These are phyloP conservation scores for Drosophila auraria DNA, from an alignment of 1,140 invertebrate species.

Conservation along the genomic window DNA sequence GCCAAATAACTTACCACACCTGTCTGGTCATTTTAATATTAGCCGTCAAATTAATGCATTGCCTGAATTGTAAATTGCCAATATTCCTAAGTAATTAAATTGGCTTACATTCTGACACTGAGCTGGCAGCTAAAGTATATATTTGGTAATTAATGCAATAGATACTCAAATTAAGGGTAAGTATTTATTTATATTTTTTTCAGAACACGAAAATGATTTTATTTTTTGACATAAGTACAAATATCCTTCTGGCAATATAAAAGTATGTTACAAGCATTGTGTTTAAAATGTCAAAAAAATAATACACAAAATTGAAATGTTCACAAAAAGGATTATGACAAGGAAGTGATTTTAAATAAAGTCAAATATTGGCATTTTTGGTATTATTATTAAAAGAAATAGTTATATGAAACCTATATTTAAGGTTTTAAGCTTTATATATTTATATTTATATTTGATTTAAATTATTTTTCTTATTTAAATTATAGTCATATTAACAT, in stretches of 20 bases:
- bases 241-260: slow-evolving; percentile 3
- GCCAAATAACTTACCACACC: slow-evolving; percentile 29
- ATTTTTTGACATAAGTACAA: slow-evolving; percentile 11
- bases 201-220: slow-evolving; percentile 23
- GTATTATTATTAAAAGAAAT: too few relatives aligned
- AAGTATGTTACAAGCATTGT: neutral
- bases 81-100: slow-evolving; percentile 30
- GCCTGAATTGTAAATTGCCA: slow-evolving; percentile 20
- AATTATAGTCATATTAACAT: too few relatives aligned
- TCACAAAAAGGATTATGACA: too few relatives aligned
- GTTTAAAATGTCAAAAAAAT: slow-evolving; percentile 2
- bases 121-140: slow-evolving; percentile 20
- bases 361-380: too few relatives aligned
- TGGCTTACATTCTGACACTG: slow-evolving; percentile 9
- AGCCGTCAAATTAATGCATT: slow-evolving; percentile 17
- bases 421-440: too few relatives aligned
- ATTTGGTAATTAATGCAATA: slow-evolving; percentile 1
- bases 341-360: too few relatives aligned
- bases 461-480: too few relatives aligned
- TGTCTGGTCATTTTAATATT: slow-evolving; percentile 24
- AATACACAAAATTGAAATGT: too few relatives aligned
- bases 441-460: too few relatives aligned
- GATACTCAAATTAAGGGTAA: neutral
- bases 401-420: too few relatives aligned
- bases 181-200: neutral